phyloP scores from a whole-genome alignment of 2,797 vertebrate genomes.

The Hephaestus fuliginosus region DNA sequence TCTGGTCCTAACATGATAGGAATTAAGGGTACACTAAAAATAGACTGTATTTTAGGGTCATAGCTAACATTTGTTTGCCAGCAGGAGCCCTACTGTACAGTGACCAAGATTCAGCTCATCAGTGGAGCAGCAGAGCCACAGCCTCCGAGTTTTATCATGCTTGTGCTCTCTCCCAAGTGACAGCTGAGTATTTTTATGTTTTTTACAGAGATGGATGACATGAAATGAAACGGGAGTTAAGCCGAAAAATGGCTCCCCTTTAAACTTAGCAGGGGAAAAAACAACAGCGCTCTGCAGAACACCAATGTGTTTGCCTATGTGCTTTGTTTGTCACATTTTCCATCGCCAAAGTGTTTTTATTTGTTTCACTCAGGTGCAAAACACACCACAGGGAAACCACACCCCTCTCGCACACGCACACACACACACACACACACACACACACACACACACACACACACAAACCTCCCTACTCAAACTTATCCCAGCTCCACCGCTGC shows the following conservation, averaged over 20 bases:
- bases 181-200: conserved; percentile 6
- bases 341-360: conserved; percentile 53
- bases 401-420: conserved; percentile 12
- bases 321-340: conserved; percentile 49
- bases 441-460: conserved; percentile 36
- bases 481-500: conserved; percentile 71
- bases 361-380: conserved; percentile 70
- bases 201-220: conserved; percentile 19
- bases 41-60: conserved; percentile 64
- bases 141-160: background rate
- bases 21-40: conserved; percentile 72
- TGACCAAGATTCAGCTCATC: conserved; percentile 50
- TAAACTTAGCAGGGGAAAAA: conserved; percentile 36
- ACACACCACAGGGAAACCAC: conserved; percentile 56
- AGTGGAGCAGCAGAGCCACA: conserved; percentile 20
- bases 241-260: conserved; percentile 26
- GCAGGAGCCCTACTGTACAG: conserved; percentile 40
- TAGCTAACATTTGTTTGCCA: conserved; percentile 57
- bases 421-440: conserved; percentile 15
- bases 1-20: conserved; percentile 56
- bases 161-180: conserved; percentile 1
- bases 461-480: conserved; percentile 60
- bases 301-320: background rate
- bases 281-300: conserved; percentile 26
- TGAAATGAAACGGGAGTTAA: conserved; percentile 42